These are phyloP conservation scores for Coleophora deauratella DNA, from an alignment of 2,888 invertebrate species.

Conservation along the genomic window DNA sequence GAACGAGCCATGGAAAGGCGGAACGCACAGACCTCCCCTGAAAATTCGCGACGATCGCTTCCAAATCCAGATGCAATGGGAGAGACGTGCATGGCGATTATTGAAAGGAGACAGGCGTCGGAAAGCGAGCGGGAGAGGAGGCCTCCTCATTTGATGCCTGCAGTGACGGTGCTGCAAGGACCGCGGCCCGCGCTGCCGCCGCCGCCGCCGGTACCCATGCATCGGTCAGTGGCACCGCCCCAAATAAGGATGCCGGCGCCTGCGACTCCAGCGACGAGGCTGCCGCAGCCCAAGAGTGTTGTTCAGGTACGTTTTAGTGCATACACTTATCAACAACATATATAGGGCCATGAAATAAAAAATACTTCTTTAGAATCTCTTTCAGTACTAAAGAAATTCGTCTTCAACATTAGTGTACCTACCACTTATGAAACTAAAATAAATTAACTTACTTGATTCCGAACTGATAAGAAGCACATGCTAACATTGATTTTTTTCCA, in stretches of 20 bases:
- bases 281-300: constrained; percentile 53
- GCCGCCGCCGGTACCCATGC: constrained; percentile 34
- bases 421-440: no score
- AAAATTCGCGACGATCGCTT: no score
- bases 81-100: not conserved
- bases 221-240: constrained; percentile 48
- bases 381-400: no score
- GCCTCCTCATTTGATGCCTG: constrained; percentile 41
- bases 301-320: constrained; percentile 44
- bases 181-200: constrained; percentile 37
- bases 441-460: no score
- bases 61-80: no score
- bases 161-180: constrained; percentile 44
- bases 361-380: not conserved
- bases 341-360: not conserved
- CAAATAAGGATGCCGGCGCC: constrained; percentile 57
- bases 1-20: constrained; percentile 25
- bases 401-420: no score
- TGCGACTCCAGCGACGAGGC: constrained; percentile 35
- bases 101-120: constrained; percentile 19
- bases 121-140: constrained; percentile 30
- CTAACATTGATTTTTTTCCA: no score
- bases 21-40: not conserved
- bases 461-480: no score
- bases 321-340: not conserved